Conservation (phyloP, 2,113 vertebrate genomes). For the Colistium nudipinnis region DNA sequence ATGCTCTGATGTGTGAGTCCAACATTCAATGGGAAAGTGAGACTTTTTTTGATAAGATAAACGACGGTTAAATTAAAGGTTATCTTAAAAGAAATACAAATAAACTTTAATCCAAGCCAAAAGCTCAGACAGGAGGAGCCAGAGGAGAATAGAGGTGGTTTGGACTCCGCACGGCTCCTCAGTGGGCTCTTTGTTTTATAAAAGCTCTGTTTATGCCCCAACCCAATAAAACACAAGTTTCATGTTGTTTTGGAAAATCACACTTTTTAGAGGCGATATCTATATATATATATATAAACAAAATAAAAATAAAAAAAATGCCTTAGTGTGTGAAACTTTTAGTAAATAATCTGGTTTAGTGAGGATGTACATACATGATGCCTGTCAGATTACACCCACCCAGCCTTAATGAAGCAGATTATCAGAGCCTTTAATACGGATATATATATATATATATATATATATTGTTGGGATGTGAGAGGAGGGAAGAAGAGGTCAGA, state of each 20-base stretch:
- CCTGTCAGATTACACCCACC: background rate
- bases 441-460: no score
- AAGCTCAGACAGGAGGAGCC: background rate
- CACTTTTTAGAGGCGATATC: background rate
- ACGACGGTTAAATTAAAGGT: no score
- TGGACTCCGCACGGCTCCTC: background rate
- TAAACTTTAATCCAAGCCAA: no score
- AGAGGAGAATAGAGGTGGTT: background rate
- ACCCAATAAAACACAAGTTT: background rate
- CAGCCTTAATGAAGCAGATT: background rate
- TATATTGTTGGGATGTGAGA: background rate
- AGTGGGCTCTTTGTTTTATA: background rate
- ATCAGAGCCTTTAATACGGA: background rate
- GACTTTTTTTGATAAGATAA: no score
- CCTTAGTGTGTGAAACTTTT: background rate
- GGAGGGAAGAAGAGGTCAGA: background rate
- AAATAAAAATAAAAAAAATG: no score
- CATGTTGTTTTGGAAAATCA: background rate
- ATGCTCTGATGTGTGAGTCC: no score
- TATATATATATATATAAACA: no score
- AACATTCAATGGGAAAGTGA: no score
- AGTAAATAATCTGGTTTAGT: background rate
- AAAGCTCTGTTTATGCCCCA: background rate
- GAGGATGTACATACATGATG: background rate
- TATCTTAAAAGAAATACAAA: no score